phyloP scores from a whole-genome alignment of 2,888 invertebrate species.

The Macrosoma leucophasiata region DNA sequence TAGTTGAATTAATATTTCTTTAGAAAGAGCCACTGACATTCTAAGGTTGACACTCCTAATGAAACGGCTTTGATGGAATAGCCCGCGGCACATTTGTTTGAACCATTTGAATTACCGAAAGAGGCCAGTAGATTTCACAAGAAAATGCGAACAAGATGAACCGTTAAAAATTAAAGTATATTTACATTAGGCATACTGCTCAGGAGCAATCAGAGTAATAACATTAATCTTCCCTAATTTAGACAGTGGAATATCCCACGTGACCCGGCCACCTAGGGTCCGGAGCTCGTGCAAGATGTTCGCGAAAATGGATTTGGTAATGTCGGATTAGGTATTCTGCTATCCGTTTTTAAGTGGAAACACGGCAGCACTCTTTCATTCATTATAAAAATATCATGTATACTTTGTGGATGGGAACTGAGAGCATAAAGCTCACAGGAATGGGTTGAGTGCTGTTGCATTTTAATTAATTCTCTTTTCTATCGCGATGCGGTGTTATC shows the following conservation, averaged over 20 bases:
- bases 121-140: slow-evolving; percentile 18
- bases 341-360: slow-evolving; percentile 11
- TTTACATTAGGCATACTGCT: slow-evolving; percentile 19
- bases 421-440: slow-evolving; percentile 54
- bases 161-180: slow-evolving; percentile 24
- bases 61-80: slow-evolving; percentile 38
- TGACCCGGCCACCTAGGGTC: slow-evolving; percentile 16
- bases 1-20: slow-evolving; percentile 54
- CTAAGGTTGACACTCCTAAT: slow-evolving; percentile 41
- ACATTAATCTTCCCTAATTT: slow-evolving; percentile 25
- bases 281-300: slow-evolving; percentile 22
- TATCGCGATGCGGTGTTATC: slow-evolving; percentile 70
- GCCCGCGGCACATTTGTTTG: slow-evolving; percentile 31
- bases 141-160: slow-evolving; percentile 21
- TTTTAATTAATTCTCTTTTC: slow-evolving; percentile 75
- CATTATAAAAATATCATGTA: slow-evolving; percentile 44
- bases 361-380: slow-evolving; percentile 15
- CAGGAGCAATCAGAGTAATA: slow-evolving; percentile 22
- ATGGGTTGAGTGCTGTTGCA: slow-evolving; percentile 69
- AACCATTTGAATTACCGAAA: slow-evolving; percentile 32
- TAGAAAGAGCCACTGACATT: slow-evolving; percentile 38
- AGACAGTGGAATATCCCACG: slow-evolving; percentile 21
- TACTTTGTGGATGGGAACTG: slow-evolving; percentile 29
- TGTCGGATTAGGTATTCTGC: slow-evolving; percentile 20
- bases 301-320: slow-evolving; percentile 22